Evolutionary conservation across 1,140 invertebrate species (phyloP).

Genomic region (Formica selysi): DNA sequence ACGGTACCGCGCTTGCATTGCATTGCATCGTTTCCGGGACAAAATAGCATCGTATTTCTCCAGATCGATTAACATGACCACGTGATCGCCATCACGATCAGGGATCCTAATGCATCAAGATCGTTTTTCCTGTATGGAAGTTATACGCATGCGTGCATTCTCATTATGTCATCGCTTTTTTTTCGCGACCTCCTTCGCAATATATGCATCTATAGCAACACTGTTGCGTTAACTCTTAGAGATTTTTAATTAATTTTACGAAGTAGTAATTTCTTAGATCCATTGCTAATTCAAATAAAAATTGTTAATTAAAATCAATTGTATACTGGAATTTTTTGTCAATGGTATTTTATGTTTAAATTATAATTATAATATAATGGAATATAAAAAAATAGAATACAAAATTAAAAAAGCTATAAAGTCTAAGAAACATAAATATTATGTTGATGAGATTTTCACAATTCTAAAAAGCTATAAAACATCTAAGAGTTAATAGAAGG

Average conservation of each 20-base stretch:
- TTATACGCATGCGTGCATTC: neutral
- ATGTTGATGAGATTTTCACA: constrained; percentile 13
- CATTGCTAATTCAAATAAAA: too few species aligned
- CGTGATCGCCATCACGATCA: neutral
- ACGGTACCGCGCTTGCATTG: constrained; percentile 20
- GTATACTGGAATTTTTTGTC: neutral
- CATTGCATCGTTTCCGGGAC: constrained; percentile 43
- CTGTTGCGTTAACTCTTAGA: neutral
- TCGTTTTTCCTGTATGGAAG: constrained; percentile 23
- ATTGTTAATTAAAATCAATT: too few species aligned
- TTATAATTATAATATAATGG: neutral
- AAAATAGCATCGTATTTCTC: constrained; percentile 45
- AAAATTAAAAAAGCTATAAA: neutral
- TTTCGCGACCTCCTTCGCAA: constrained; percentile 9
- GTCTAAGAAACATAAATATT: constrained; percentile 22
- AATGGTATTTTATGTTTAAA: neutral
- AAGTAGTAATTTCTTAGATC: too few species aligned
- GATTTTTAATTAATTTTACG: neutral
- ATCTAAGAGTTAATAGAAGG: constrained; percentile 16
- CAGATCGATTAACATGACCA: constrained; percentile 36
- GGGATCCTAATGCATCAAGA: constrained; percentile 19
- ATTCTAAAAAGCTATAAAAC: neutral
- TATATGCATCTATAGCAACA: neutral
- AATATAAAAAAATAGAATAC: neutral
- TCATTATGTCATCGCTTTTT: constrained; percentile 6